Evolutionary conservation across 2,113 vertebrate genomes (phyloP).

Genomic region (Cephalopterus ornatus): DNA sequence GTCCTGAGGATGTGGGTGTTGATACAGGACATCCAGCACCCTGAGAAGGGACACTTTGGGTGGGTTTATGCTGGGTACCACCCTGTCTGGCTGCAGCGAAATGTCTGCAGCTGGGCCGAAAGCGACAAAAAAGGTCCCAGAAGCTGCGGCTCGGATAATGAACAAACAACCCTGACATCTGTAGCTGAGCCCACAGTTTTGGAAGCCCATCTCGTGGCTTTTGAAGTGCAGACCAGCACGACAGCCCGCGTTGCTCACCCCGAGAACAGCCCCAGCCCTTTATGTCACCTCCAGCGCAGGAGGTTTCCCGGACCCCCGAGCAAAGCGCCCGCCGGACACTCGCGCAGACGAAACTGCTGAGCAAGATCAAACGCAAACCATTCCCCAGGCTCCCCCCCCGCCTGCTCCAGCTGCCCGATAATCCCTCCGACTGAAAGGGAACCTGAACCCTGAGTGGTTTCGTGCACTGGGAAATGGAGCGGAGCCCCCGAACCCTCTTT

Average conservation of each 20-base stretch:
- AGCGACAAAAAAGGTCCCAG: not conserved
- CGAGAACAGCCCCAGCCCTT: not conserved
- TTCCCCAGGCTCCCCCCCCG: not conserved
- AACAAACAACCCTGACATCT: not conserved
- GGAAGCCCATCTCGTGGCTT: not conserved
- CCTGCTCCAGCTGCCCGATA: slow-evolving; percentile 15
- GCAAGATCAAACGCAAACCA: slow-evolving; percentile 8
- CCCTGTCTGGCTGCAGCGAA: not conserved
- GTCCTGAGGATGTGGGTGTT: not conserved
- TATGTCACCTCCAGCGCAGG: not conserved
- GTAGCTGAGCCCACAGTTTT: not conserved
- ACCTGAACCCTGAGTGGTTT: slow-evolving; percentile 16
- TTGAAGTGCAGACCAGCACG: not conserved
- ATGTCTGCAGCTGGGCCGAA: not conserved
- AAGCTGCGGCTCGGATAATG: fast-evolving
- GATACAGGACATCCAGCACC: not conserved
- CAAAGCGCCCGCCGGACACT: not conserved
- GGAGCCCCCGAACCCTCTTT: not conserved
- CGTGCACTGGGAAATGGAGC: not conserved
- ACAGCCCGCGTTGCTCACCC: not conserved
- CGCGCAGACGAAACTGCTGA: not conserved
- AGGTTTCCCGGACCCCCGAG: not conserved
- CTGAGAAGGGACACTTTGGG: not conserved
- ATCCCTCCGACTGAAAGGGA: slow-evolving; percentile 13
- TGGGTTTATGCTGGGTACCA: not conserved